Percentiles rank a stretch among this genome's conserved stretches.
Evolutionary conservation across 1,140 invertebrate species (phyloP).

Genomic region (Galendromus occidentalis): DNA sequence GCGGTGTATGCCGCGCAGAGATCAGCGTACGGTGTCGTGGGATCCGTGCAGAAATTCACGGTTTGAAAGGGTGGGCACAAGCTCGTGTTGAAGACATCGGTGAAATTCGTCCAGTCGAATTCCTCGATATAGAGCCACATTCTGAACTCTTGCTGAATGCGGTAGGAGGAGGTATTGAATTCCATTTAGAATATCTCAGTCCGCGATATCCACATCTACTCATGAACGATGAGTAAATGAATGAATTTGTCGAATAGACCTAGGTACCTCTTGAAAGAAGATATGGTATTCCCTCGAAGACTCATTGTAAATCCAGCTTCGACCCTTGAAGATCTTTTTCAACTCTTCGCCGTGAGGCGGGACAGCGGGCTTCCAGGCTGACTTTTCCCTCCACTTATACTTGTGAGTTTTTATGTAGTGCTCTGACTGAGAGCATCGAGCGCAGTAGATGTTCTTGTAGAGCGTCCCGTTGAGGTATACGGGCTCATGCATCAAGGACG

Average conservation of each 20-base stretch:
- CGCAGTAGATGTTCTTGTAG: neutral
- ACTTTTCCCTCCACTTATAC: neutral
- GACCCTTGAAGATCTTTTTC: neutral
- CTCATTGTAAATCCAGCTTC: neutral
- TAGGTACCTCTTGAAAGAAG: neutral
- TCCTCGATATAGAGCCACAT: neutral
- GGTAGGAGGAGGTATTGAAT: too few species aligned
- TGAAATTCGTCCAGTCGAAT: neutral
- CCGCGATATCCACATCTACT: too few species aligned
- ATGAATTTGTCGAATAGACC: too few species aligned
- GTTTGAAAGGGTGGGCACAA: neutral
- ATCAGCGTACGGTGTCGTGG: neutral
- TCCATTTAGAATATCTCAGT: too few species aligned
- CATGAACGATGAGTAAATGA: too few species aligned
- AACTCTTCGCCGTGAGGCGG: neutral
- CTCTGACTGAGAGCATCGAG: neutral
- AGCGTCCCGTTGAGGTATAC: neutral
- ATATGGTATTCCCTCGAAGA: neutral
- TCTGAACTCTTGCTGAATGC: neutral
- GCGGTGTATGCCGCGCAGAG: neutral
- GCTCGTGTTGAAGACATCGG: neutral
- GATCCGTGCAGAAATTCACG: neutral
- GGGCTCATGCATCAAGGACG: neutral
- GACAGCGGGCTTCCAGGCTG: neutral
- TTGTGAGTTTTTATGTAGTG: neutral